These are phyloP conservation scores for Conomelus anceps DNA, from an alignment of 2,888 invertebrate genomes.

Conservation along the genomic window DNA sequence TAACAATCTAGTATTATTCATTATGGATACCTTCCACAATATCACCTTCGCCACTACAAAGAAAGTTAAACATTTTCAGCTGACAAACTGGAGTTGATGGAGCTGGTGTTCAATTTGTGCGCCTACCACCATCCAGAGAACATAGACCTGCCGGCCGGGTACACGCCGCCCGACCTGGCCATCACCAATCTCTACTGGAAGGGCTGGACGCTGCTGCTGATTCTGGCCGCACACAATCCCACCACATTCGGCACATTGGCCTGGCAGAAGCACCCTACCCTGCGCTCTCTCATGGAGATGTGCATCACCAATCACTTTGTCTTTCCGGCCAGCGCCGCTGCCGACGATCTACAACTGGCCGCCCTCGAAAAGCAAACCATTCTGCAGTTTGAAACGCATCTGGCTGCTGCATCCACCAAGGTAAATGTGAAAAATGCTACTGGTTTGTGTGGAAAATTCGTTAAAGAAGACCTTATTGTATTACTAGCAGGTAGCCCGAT, in stretches of 20 bases:
- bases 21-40: too few relatives aligned
- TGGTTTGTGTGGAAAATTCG: too few relatives aligned
- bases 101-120: conserved; percentile 82
- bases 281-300: conserved; percentile 89
- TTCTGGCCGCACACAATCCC: conserved; percentile 90
- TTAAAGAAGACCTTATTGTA: too few relatives aligned
- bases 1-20: too few relatives aligned
- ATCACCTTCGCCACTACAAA: too few relatives aligned
- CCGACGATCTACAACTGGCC: conserved; percentile 58
- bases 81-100: conserved; percentile 77
- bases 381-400: conserved; percentile 81
- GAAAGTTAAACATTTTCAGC: too few relatives aligned
- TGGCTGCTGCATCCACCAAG: conserved; percentile 85
- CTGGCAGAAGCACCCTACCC: conserved; percentile 85
- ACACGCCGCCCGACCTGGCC: conserved; percentile 79
- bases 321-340: conserved; percentile 58
- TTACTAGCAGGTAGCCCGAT: too few relatives aligned
- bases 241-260: conserved; percentile 75
- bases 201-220: conserved; percentile 79
- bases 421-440: too few relatives aligned
- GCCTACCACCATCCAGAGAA: conserved; percentile 91
- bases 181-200: conserved; percentile 94
- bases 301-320: conserved; percentile 83
- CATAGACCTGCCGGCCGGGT: conserved; percentile 71
- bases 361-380: conserved; percentile 70